Evolutionary conservation across 2,113 vertebrate genomes (phyloP).

Genomic region (Climacteris rufus): DNA sequence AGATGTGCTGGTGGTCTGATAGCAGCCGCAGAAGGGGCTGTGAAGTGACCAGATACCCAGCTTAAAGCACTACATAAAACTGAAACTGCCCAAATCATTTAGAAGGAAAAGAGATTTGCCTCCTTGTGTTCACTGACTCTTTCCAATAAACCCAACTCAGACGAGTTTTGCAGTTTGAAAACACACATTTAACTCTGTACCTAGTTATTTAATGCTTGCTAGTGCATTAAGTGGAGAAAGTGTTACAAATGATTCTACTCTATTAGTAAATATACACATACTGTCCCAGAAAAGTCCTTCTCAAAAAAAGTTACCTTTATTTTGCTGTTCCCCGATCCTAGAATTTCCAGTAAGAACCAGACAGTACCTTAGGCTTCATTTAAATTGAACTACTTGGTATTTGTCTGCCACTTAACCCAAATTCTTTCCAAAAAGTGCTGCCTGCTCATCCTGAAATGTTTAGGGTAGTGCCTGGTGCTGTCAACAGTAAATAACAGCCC

Average conservation of each 20-base stretch:
- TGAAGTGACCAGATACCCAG: neutral
- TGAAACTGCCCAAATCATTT: neutral
- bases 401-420: neutral
- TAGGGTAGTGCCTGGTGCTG: neutral
- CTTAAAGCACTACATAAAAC: neutral
- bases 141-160: neutral
- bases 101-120: neutral
- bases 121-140: neutral
- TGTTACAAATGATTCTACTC: neutral
- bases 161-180: neutral
- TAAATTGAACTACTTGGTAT: neutral
- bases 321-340: neutral
- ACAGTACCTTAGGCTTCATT: neutral
- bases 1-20: neutral
- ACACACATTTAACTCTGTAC: neutral
- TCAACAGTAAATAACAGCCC: neutral
- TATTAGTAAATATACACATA: neutral
- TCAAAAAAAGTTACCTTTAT: neutral
- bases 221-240: neutral
- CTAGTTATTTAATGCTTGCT: neutral
- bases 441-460: neutral
- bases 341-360: neutral
- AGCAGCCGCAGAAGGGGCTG: neutral
- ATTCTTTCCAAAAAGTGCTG: neutral
- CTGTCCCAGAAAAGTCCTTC: neutral